These are phyloP conservation scores for Drosophila ironensis DNA, from an alignment of 1,140 invertebrate genomes.

Conservation along the genomic window DNA sequence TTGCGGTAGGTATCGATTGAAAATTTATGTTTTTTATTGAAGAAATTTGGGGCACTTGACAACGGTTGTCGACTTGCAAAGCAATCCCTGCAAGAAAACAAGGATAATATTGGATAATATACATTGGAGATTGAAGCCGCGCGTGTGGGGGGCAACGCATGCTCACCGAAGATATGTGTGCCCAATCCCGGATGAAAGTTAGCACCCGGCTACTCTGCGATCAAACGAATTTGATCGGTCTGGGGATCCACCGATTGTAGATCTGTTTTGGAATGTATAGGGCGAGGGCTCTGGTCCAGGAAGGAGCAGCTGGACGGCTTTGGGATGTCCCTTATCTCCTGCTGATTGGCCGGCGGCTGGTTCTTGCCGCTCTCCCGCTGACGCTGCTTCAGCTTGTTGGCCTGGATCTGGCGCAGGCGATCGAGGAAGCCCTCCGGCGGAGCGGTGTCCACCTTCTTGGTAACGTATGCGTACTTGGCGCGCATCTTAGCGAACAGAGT, in stretches of 20 bases:
- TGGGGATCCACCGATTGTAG: neutral
- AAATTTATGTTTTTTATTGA: neutral
- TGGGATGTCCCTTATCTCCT: neutral
- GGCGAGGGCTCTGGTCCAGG: neutral
- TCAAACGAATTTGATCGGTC: neutral
- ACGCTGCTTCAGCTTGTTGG: neutral
- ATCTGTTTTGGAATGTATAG: neutral
- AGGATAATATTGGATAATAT: neutral
- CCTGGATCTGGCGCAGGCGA: neutral
- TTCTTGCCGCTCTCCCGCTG: neutral
- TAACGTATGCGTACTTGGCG: neutral
- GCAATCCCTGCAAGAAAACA: neutral
- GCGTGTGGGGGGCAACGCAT: too few species aligned
- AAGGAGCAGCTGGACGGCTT: neutral
- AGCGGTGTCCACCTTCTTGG: neutral
- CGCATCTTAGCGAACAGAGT: neutral
- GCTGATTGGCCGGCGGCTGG: neutral
- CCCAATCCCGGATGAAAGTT: neutral
- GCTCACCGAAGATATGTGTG: neutral
- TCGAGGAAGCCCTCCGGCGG: neutral
- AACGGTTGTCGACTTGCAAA: neutral
- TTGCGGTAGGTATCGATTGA: neutral
- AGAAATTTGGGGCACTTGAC: neutral
- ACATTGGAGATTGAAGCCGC: neutral
- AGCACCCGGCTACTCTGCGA: too few species aligned